These are phyloP conservation scores for Onthophagus sagittarius DNA, from an alignment of 2,888 invertebrate genomes.

Conservation along the genomic window DNA sequence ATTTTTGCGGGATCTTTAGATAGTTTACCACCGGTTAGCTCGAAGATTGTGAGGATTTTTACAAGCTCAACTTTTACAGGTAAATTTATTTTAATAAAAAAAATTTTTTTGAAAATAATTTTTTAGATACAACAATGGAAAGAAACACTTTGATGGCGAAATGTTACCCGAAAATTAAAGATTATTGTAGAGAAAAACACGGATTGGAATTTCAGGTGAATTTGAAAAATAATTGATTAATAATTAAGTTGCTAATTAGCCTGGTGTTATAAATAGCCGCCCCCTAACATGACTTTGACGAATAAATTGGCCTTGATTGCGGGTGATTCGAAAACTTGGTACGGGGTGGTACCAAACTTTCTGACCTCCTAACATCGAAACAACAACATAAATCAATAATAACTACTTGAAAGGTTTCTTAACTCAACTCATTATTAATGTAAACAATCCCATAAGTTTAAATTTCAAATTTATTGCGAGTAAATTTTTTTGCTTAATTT, in stretches of 20 bases:
- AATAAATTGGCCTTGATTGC: background rate
- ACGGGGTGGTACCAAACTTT: constrained; percentile 31
- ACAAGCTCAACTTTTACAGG: constrained; percentile 98
- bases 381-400: constrained; percentile 1
- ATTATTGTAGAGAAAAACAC: constrained; percentile 94
- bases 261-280: background rate
- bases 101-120: too few relatives aligned
- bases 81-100: constrained; percentile 52
- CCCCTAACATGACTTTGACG: background rate
- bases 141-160: constrained; percentile 97
- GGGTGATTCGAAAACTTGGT: constrained; percentile 22
- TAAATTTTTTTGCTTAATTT: too few relatives aligned
- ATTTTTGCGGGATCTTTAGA: constrained; percentile 87
- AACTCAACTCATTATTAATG: too few relatives aligned
- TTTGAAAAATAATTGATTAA: background rate
- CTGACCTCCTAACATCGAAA: background rate
- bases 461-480: too few relatives aligned
- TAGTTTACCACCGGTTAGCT: constrained; percentile 89
- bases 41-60: constrained; percentile 97
- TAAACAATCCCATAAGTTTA: too few relatives aligned
- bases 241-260: too few relatives aligned
- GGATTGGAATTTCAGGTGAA: constrained; percentile 95
- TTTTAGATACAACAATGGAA: constrained; percentile 91
- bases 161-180: constrained; percentile 94
- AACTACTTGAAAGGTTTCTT: too few relatives aligned